Evolutionary conservation across 2,113 vertebrate genomes (phyloP), one percentile per base, ranked within the genome.

Genomic region (Erythrocercus mccallii): DNA sequence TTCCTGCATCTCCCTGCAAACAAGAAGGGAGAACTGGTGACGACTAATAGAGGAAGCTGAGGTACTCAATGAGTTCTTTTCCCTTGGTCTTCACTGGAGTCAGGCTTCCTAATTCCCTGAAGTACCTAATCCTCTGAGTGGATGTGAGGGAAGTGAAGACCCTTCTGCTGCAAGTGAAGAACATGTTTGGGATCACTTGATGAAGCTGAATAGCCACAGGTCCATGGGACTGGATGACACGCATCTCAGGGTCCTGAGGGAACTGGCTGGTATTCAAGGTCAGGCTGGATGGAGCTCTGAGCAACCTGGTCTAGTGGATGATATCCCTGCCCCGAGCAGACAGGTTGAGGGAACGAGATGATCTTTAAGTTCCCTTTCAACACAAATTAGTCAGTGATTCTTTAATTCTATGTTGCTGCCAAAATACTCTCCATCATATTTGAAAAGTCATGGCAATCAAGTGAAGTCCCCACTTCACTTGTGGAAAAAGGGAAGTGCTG

Each of bases 291-390:
- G 25, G 12, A 76, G 5, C 24, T 60, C 53, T 66, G 23, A 74
- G 30, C 23, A 58, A 25, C 14, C 11, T 54, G 4, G 10, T 74
- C 38, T 45, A 45, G 13, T 30, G 45, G 61, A 35, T 42, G 17
- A 5, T 69, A n/a, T 61, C 9, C 24, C 38, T 31, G n/a, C 20
- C 30, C 21, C 35, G 23, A 38, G 20, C 20, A 76, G 30, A 54
- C 0, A 0, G 16, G 38, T 31, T 74, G 53, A 54, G 11, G 40
- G 5, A 74, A 40, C 3, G 5, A 47, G 21, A 47, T 15, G n/a
- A 53, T 31, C 38, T 74, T 68, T 22, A 68, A 24, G n/a, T 25
- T 74, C 47, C 40, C n/a, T 60, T 20, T 17, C 47, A 54, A 31
- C 2, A 2, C 11, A 61, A 60, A 45, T 11, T 38, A 54, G 44